Evolutionary conservation across 2,888 invertebrate genomes (phyloP), one percentile per base, ranked within the genome.

Genomic region (Cantharis flavilabris): DNA sequence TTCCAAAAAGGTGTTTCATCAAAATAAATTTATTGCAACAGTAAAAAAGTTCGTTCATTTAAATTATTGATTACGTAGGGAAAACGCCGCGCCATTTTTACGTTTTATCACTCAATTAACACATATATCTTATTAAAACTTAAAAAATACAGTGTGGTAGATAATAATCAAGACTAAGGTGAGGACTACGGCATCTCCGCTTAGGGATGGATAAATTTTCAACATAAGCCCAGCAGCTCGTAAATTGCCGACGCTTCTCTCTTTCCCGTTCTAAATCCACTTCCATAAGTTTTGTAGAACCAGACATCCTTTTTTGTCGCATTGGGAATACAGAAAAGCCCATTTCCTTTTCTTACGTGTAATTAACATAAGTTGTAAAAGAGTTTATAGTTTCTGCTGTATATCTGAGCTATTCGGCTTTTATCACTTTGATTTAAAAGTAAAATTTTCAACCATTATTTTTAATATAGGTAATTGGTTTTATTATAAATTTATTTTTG

Each of bases 151-250:
- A 76, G 79, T 81, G 80, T 82, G 67, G 76, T 79, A 82, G 82
- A 84, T 86, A 86, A 86, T 86, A 86, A 87, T 87, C 86, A 86
- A 86, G 86, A 86, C 86, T 86, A 86, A 86, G 84, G 84, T 84
- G 84, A 83, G 84, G 82, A 82, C 82, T 84, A 85, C 83, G 78
- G 80, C 80, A 78, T 65, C 83, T 82, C 83, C 83, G 81, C 80
- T 82, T 76, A 79, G 84, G 83, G 84, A 84, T 79, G 84, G 85
- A 86, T 86, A 86, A 86, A 86, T 86, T 86, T 84, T 80, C 82
- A 83, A 81, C 83, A 84, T 85, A 86, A 86, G 84, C 85, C 86
- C 83, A 84, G 84, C 83, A 84, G 85, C 84, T 86, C 87, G 85
- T 87, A 86, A 87, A 86, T 87, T 86, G 84, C 80, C 72, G 77